These are phyloP conservation scores for Catostomus latipinnis DNA, from an alignment of 2,797 vertebrate genomes.

Conservation along the genomic window DNA sequence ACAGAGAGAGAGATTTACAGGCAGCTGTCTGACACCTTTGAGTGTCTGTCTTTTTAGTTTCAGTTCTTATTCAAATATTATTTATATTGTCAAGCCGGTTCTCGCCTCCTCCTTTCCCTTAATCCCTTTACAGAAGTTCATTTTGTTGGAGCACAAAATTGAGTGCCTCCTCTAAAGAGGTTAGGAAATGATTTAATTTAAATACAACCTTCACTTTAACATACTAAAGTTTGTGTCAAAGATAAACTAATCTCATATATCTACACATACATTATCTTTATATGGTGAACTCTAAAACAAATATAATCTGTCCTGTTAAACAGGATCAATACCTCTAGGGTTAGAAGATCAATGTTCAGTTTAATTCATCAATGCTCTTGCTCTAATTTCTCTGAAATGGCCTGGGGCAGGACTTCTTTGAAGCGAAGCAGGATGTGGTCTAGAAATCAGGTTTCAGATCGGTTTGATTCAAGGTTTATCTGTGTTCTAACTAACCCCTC, in stretches of 20 bases:
- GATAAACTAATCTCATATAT: neutral
- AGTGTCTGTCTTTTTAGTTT: no score
- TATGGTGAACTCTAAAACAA: no score
- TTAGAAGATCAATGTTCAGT: conserved; percentile 43
- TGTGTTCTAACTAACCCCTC: conserved; percentile 8
- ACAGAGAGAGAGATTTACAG: no score
- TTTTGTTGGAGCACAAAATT: neutral
- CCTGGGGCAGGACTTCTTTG: conserved; percentile 3
- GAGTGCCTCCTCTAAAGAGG: neutral
- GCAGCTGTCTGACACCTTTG: no score
- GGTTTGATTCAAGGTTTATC: conserved; percentile 30
- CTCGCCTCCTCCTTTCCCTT: no score
- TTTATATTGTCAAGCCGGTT: no score
- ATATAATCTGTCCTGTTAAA: conserved; percentile 3
- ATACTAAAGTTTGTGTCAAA: conserved; percentile 8
- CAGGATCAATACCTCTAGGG: conserved; percentile 35
- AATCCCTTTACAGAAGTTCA: neutral
- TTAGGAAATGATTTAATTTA: neutral
- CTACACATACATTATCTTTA: no score
- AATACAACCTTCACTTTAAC: conserved; percentile 5
- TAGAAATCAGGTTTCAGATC: conserved; percentile 30
- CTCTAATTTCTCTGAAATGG: conserved; percentile 17
- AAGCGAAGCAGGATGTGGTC: conserved; percentile 3
- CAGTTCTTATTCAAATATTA: no score
- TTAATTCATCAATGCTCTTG: conserved; percentile 18